These are phyloP conservation scores for Lasius fuliginosus DNA, from an alignment of 2,888 invertebrate species.

Conservation along the genomic window DNA sequence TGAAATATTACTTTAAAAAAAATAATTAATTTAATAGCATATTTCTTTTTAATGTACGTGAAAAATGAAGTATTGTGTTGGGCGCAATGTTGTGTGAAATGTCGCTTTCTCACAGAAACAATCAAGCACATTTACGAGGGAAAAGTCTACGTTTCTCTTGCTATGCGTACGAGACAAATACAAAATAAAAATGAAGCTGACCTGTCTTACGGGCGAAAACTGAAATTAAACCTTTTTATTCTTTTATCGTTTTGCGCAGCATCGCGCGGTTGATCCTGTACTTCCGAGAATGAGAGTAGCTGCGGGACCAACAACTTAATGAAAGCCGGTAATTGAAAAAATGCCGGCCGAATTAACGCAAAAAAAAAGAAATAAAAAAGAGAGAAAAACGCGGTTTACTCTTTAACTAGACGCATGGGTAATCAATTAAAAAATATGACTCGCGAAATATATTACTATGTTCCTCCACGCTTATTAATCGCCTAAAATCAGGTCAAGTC, in stretches of 20 bases:
- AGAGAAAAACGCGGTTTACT: not conserved
- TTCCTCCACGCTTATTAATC: constrained; percentile 30
- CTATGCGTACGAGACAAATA: not conserved
- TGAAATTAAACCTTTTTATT: constrained; percentile 26
- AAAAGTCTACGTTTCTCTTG: constrained; percentile 1
- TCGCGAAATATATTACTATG: constrained; percentile 29
- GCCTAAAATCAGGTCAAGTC: not conserved
- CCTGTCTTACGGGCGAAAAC: constrained; percentile 26
- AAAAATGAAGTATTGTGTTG: not conserved
- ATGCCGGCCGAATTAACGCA: constrained; percentile 30
- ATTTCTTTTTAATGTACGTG: not conserved
- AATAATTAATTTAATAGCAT: not conserved
- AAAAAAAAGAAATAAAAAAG: not conserved
- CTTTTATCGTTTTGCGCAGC: not conserved
- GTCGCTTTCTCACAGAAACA: not conserved
- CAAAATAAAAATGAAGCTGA: constrained; percentile 7
- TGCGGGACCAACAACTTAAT: constrained; percentile 47
- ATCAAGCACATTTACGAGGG: not conserved
- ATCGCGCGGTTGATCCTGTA: not conserved
- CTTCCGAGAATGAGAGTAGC: constrained; percentile 29
- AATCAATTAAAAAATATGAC: constrained; percentile 39
- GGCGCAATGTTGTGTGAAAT: not conserved
- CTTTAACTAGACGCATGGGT: constrained; percentile 18
- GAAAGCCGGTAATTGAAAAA: constrained; percentile 51
- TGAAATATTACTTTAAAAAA: not conserved